Conservation (phyloP, 2,888 invertebrate species). For the Shargacucullia verbasci region DNA sequence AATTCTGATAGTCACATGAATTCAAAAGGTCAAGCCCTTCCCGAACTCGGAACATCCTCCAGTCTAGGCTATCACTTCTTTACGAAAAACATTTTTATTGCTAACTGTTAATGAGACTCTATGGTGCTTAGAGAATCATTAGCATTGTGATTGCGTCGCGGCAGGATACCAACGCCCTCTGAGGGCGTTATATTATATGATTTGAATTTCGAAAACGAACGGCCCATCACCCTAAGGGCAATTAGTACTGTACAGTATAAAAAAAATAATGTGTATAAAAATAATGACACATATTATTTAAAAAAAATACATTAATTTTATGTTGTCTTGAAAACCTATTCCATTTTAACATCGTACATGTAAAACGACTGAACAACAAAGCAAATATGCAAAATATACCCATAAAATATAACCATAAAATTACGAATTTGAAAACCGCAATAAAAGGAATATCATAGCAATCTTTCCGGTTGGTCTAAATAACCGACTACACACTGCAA, state of each 20-base stretch:
- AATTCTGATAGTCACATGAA: too few species aligned
- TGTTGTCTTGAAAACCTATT: too few species aligned
- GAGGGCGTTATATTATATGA: conserved; percentile 63
- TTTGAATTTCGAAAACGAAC: conserved; percentile 70
- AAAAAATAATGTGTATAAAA: conserved; percentile 1
- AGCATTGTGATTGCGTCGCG: conserved; percentile 60
- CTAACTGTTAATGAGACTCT: conserved; percentile 18
- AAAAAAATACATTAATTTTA: neutral
- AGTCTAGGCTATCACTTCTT: too few species aligned
- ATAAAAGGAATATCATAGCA: conserved; percentile 55
- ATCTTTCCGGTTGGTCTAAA: conserved; percentile 70
- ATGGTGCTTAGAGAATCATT: conserved; percentile 44
- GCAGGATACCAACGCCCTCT: conserved; percentile 58
- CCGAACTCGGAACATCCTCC: too few species aligned
- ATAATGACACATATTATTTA: conserved; percentile 2
- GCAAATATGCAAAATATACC: conserved; percentile 3
- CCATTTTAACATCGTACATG: neutral
- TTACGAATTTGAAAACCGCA: conserved; percentile 41
- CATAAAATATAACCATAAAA: conserved; percentile 23
- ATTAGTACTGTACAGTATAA: conserved; percentile 19
- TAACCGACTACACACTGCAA: conserved; percentile 67
- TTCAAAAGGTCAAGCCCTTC: too few species aligned
- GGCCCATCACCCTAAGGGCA: conserved; percentile 61
- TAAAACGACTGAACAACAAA: neutral
- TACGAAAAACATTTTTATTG: neutral